A percentile compares a stretch with the other conserved stretches of the same genome.
Evolutionary conservation across 2,113 vertebrate genomes (phyloP).

Genomic region (Platichthys flesus): DNA sequence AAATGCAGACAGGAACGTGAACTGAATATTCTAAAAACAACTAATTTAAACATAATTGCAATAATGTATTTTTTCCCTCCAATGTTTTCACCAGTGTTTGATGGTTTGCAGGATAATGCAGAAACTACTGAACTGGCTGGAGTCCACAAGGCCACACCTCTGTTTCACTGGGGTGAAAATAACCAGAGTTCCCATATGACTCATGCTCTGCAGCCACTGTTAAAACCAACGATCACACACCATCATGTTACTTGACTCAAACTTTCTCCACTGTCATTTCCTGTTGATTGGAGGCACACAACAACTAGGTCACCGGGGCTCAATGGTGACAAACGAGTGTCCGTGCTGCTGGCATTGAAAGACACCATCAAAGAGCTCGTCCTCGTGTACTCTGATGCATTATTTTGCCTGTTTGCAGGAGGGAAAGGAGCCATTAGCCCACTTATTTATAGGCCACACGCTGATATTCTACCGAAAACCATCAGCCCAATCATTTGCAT

Average conservation of each 20-base stretch:
- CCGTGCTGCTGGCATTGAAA: neutral
- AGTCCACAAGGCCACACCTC: neutral
- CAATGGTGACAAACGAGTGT: constrained; percentile 24
- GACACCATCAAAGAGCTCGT: constrained; percentile 3
- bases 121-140: too few relatives aligned
- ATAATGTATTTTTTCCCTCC: too few relatives aligned
- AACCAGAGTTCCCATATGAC: neutral
- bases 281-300: neutral
- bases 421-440: constrained; percentile 9
- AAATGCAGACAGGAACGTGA: too few relatives aligned
- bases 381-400: neutral
- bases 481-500: constrained; percentile 38
- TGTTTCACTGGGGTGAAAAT: neutral
- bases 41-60: too few relatives aligned
- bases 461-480: constrained; percentile 5
- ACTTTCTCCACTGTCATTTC: constrained; percentile 8
- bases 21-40: too few relatives aligned
- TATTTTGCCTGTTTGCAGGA: constrained; percentile 10
- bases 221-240: neutral
- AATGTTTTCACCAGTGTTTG: too few relatives aligned
- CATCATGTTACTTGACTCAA: constrained; percentile 2
- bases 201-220: neutral
- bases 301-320: constrained; percentile 32
- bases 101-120: too few relatives aligned
- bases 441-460: constrained; percentile 30